Evolutionary conservation across 2,888 invertebrate genomes (phyloP).

Genomic region (Holacanthella duospinosa): DNA sequence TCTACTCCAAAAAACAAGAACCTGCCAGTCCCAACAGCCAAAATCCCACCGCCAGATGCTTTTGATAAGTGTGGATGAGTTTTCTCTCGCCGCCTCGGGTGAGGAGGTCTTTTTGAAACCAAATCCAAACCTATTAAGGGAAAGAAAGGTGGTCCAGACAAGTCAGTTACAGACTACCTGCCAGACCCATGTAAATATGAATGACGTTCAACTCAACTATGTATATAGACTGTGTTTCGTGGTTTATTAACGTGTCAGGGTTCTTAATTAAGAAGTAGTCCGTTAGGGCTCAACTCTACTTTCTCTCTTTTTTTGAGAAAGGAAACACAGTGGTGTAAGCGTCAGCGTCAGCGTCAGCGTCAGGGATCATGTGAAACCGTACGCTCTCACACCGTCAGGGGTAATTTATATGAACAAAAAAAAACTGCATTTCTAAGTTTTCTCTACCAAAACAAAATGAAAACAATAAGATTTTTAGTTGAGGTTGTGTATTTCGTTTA

Average conservation of each 20-base stretch:
- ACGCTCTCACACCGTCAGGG: background rate
- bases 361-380: background rate
- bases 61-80: constrained; percentile 6
- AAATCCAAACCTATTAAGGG: background rate
- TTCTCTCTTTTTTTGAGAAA: background rate
- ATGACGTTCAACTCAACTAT: background rate
- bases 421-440: background rate
- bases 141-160: background rate
- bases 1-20: background rate
- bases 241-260: constrained; percentile 5
- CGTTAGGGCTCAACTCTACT: background rate
- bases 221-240: background rate
- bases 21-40: background rate
- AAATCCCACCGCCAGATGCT: background rate
- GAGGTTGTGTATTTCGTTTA: too few relatives aligned
- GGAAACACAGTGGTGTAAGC: background rate
- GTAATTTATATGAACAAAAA: background rate
- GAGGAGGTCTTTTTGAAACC: background rate
- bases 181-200: background rate
- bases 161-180: background rate
- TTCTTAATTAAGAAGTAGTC: constrained; percentile 3
- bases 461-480: too few relatives aligned
- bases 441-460: too few relatives aligned
- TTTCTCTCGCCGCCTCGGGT: background rate
- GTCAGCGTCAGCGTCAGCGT: background rate